Conservation (phyloP, 2,888 invertebrate genomes). For the Drosophila macrospina region DNA sequence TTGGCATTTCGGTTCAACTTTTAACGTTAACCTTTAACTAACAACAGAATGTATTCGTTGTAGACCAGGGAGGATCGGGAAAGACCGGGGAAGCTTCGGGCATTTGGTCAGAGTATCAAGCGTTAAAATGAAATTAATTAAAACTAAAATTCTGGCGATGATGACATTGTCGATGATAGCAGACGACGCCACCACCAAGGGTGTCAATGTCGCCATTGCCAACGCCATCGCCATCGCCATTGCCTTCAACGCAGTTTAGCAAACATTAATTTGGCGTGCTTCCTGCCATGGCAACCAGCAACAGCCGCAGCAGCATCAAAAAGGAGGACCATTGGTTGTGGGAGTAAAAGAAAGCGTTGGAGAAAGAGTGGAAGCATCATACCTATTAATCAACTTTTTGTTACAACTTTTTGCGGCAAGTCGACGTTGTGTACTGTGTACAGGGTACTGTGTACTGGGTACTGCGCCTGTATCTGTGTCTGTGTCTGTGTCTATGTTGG, state of each 20-base stretch:
- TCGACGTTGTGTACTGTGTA: slow-evolving; percentile 26
- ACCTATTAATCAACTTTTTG: slow-evolving; percentile 78
- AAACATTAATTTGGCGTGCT: slow-evolving; percentile 52
- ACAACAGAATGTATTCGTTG: slow-evolving; percentile 35
- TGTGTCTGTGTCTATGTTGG: slow-evolving; percentile 19
- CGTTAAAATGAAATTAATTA: slow-evolving; percentile 76
- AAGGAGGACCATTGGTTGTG: neutral
- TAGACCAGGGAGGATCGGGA: too few species aligned
- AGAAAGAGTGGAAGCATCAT: slow-evolving; percentile 7
- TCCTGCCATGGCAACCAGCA: slow-evolving; percentile 38
- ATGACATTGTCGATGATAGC: slow-evolving; percentile 49
- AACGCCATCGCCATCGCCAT: slow-evolving; percentile 29
- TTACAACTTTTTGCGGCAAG: slow-evolving; percentile 64
- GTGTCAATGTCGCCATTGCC: slow-evolving; percentile 20
- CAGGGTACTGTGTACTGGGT: too few species aligned
- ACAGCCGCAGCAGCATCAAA: neutral
- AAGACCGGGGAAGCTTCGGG: too few species aligned
- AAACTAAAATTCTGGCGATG: slow-evolving; percentile 61
- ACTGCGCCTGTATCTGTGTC: neutral
- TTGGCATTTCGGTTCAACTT: slow-evolving; percentile 27
- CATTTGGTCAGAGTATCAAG: slow-evolving; percentile 38
- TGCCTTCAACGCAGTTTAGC: slow-evolving; percentile 56
- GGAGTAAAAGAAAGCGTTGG: neutral
- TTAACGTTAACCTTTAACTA: slow-evolving; percentile 25
- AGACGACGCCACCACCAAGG: slow-evolving; percentile 38